Percentiles rank a stretch among this genome's conserved stretches.
phyloP scores from a whole-genome alignment of 1,140 invertebrate species.

The Drosophila tropicalis region DNA sequence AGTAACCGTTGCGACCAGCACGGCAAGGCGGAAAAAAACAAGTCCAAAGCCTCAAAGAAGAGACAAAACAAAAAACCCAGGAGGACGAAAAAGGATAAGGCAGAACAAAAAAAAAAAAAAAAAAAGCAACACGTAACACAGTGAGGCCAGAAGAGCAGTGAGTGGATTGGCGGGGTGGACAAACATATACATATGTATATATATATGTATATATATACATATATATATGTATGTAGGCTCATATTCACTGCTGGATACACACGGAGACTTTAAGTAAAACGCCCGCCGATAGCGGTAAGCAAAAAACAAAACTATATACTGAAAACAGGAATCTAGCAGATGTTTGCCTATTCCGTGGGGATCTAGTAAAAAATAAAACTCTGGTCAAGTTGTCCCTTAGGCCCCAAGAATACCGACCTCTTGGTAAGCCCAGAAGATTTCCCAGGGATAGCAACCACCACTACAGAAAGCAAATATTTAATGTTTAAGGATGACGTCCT shows the following conservation, averaged over 20 bases:
- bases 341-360: constrained; percentile 10
- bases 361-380: neutral
- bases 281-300: constrained; percentile 35
- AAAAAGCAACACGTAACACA: constrained; percentile 57
- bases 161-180: constrained; percentile 20
- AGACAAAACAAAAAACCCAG: constrained; percentile 18
- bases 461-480: constrained; percentile 47
- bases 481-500: constrained; percentile 72
- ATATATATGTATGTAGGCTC: constrained; percentile 33
- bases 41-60: constrained; percentile 11
- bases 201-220: neutral
- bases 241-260: constrained; percentile 51
- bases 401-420: neutral
- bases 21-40: constrained; percentile 44
- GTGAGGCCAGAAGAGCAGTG: constrained; percentile 27
- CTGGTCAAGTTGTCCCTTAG: constrained; percentile 33
- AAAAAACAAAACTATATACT: constrained; percentile 12
- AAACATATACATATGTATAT: neutral
- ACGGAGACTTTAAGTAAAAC: constrained; percentile 41
- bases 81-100: neutral
- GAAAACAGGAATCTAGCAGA: constrained; percentile 12
- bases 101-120: constrained; percentile 12
- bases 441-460: constrained; percentile 35
- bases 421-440: constrained; percentile 27
- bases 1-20: constrained; percentile 63